Conservation (phyloP, 2,888 invertebrate genomes). For the Melipona beecheii region DNA sequence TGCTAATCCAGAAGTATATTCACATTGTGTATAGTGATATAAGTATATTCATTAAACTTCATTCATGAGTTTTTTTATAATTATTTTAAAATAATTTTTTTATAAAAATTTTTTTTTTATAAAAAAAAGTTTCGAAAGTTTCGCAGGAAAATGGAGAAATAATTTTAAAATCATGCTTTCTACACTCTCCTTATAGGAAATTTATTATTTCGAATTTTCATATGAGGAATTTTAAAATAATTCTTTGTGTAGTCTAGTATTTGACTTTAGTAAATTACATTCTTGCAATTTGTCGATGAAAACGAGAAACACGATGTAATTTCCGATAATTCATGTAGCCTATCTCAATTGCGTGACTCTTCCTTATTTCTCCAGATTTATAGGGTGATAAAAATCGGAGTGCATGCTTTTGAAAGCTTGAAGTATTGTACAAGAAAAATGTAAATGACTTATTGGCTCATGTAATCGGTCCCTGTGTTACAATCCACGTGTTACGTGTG, state of each 20-base stretch:
- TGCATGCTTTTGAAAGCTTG: conserved; percentile 16
- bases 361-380: conserved; percentile 18
- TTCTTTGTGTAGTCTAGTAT: background rate
- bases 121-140: no score
- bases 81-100: no score
- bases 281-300: background rate
- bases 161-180: background rate
- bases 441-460: conserved; percentile 30
- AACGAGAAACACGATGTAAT: background rate
- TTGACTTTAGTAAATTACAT: background rate
- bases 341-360: conserved; percentile 25
- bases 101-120: no score
- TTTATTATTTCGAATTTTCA: background rate
- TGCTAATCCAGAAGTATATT: no score
- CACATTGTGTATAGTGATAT: no score
- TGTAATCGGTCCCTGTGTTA: conserved; percentile 8
- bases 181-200: background rate
- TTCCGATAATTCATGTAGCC: background rate
- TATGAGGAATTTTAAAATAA: background rate
- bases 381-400: conserved; percentile 23
- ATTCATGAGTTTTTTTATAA: no score
- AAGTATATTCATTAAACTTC: no score
- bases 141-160: accelerated
- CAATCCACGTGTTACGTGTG: conserved; percentile 26
- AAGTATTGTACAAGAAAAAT: conserved; percentile 12